Base-by-base conservation (phyloP, 2,113 vertebrate genomes). In the Puntigrus tetrazona region DNA sequence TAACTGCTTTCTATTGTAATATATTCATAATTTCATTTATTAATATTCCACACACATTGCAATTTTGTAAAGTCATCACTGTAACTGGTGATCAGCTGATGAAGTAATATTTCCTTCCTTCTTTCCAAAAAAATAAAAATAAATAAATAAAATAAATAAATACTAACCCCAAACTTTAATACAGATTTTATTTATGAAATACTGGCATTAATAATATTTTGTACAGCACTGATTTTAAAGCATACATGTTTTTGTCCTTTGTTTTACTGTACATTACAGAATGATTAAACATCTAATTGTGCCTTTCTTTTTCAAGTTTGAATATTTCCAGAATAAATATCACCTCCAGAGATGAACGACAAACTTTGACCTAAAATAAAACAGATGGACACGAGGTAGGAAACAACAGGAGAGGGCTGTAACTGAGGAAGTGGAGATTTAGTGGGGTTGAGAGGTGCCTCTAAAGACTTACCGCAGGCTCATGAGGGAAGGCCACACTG, bases 361-460 rank as follows among this genome's bases (percentile, higher is more conserved):
- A 65, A 59, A 74, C 38, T 74, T 80, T 74, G 45, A 72, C 38
- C 74, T 63, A 25, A 67, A 75, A 65, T 73, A 75, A 52, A 78
- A 70, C 76, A 43, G 74, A 70, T 45, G 52, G 45, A 82, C 25
- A n/a, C 34, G 59, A 86, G 27, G 29, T 70, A 78, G 73, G 63
- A 83, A 84, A 76, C 78, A 88, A 84, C 82, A 86, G 72, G 20
- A 41, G 52, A 50, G 16, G 41, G 70, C 67, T 81, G 61, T 65
- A 70, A 70, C 78, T 25, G 81, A 78, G 52, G 13, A 16, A 34
- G 45, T 74, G 27, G 65, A 88, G 87, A 86, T 88, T 87, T 87
- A 83, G 85, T 73, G 67, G 82, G 86, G 86, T 89, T 67, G 77
- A 77, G 59, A 78, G 50, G 78, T 86, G 83, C 41, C 82, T 69